A percentile compares a stretch with the other conserved stretches of the same genome.
Evolutionary conservation across 2,888 invertebrate species (phyloP).

Genomic region (Drosophila borealis): DNA sequence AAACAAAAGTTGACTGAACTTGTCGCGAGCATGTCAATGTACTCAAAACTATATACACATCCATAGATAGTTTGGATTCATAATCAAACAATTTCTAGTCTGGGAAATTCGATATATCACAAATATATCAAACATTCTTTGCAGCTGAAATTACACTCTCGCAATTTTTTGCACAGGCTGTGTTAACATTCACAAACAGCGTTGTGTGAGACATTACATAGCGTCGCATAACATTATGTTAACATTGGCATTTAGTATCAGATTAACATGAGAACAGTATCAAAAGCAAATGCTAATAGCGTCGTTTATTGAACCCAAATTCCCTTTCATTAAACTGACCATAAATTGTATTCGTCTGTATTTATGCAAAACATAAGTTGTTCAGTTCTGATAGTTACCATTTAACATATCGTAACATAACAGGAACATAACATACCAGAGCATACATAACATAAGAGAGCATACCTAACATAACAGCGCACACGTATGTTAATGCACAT

Average conservation of each 20-base stretch:
- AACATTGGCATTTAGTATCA: neutral
- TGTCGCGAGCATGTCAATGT: conserved; percentile 40
- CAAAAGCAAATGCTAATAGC: conserved; percentile 1
- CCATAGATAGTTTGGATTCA: neutral
- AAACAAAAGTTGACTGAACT: conserved; percentile 51
- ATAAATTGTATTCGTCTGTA: no score
- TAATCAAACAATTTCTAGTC: conserved; percentile 11
- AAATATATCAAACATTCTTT: neutral
- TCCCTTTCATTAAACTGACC: no score
- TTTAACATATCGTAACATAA: neutral
- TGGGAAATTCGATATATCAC: conserved; percentile 20
- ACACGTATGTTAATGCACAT: no score
- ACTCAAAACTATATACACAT: conserved; percentile 16
- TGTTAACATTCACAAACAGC: neutral
- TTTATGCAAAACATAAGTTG: no score
- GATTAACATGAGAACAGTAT: no score
- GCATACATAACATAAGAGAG: neutral
- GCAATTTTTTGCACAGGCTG: neutral
- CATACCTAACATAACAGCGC: neutral
- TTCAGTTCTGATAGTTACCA: no score
- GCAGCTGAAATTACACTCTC: conserved; percentile 7
- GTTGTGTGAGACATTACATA: neutral
- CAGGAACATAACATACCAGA: no score
- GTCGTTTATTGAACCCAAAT: no score
- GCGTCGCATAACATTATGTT: neutral